Percentiles rank a stretch among this genome's conserved stretches.
Conservation (phyloP, 2,113 vertebrate genomes). For the Danionella cerebrum region DNA sequence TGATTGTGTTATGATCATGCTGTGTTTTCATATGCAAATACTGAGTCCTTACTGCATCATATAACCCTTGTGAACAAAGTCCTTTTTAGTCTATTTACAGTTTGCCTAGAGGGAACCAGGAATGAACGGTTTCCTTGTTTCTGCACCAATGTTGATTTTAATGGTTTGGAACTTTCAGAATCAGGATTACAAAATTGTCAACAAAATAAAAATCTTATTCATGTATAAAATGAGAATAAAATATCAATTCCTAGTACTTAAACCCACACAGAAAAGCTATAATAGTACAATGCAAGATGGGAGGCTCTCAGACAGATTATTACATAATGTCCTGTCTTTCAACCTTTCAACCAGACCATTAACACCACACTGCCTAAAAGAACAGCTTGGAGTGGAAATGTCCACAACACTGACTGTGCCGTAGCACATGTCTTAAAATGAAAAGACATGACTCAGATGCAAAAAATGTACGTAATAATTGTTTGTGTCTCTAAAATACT, state of each 20-base stretch:
- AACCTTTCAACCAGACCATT: conserved; percentile 18
- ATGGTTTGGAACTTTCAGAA: too few relatives aligned
- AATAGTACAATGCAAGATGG: conserved; percentile 18
- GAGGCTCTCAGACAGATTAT: conserved; percentile 31
- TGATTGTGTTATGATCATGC: too few relatives aligned
- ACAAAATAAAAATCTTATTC: too few relatives aligned
- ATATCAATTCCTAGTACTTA: neutral
- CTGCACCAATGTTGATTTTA: too few relatives aligned
- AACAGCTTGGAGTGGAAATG: neutral
- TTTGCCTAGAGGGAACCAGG: neutral
- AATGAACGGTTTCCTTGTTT: too few relatives aligned
- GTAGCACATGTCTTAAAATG: neutral
- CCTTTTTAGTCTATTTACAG: neutral
- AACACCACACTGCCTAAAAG: conserved; percentile 15
- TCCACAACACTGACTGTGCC: neutral
- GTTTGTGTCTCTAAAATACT: neutral
- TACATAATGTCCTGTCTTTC: conserved; percentile 44
- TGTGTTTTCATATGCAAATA: neutral
- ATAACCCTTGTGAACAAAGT: neutral
- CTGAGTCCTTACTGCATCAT: too few relatives aligned
- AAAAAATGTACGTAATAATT: too few relatives aligned
- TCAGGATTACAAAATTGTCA: too few relatives aligned
- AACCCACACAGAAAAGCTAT: conserved; percentile 6
- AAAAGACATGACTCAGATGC: neutral
- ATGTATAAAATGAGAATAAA: neutral